Base-by-base conservation (phyloP, 2,797 vertebrate species). In the Pygocentrus nattereri region DNA sequence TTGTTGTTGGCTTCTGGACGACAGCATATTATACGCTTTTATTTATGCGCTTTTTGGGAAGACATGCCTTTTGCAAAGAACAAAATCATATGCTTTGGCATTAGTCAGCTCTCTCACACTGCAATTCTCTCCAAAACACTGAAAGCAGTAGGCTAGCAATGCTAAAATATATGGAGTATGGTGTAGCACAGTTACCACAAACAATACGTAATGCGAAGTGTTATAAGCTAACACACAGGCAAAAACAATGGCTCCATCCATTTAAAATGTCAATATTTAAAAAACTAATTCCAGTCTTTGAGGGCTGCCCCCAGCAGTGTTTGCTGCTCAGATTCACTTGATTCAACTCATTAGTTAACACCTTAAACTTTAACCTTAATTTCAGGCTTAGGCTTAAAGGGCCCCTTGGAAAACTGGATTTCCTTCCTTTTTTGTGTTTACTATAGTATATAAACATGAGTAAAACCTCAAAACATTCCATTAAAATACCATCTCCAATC, bases 41-140 rank as follows among this genome's bases (percentile, higher is more conserved):
- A 95, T 94, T 95, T 94, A 93, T 91, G 87, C 87, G 84, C 85
- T 90, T 89, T 87, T 87, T 68, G 87, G 87, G 85, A 88, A 85
- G 83, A 87, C 82, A 84, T 89, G 88, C 83, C 89, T 87, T 59
- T 72, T 72, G 69, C 84, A 88, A 83, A 84, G 88, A 91, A 86
- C 83, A 89, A 90, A 91, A 90, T 91, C 88, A 88, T 84, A 89
- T 90, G 90, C 89, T 88, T 90, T 90, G 90, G 89, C 87, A 30
- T 81, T 70, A 76, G 47, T 75, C 74, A 34, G 44, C n/a, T 79
- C 44, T 79, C 62, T 76, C n/a, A 67, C 34, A 23, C 69, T 65
- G 59, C 69, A 52, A 49, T n/a, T 67, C 41, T 68, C 56, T 74
- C 52, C 50, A 78, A 44, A 64, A 62, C 65, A 30, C 23, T 30